Base-by-base conservation (phyloP, 2,888 invertebrate genomes). In the Frankliniella fusca region DNA sequence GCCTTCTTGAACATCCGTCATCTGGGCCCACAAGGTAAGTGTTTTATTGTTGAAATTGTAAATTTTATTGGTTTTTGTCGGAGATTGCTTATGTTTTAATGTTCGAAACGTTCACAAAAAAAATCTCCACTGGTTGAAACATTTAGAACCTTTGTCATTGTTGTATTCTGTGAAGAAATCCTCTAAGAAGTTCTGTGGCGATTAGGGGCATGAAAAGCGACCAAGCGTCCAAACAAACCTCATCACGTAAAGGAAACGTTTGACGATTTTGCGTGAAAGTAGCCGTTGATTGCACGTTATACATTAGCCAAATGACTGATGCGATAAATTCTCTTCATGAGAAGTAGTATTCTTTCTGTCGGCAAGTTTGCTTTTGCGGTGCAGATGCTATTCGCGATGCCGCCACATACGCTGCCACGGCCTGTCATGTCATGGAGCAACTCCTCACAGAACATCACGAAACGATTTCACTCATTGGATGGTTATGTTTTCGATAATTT, bases 211-310 rank as follows among this genome's bases (percentile, higher is more conserved):
- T 27, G 70, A 76, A 76, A n/a, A 27, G 27, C 70, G 10, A 23
- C 70, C 70, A 76, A 76, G 70, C 70, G 70, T 76, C 70, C 70
- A 76, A 76, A 76, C 70, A 76, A 76, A 76, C 70, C 70, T 76
- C 70, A 5, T 76, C 70, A n/a, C n/a, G 12, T 7, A 11, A 76
- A 76, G 70, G 27, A 23, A 76, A 23, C 70, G 23, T 76, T 76
- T 76, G 23, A 23, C 12, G 70, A 76, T 76, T 76, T 76, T 23
- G 23, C 70, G 11, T 76, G 70, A 76, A 76, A 76, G 70, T 76
- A 76, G 27, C 27, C 70, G 23, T 11, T 76, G 70, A 76, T 76
- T 76, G 70, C 27, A 9, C 12, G 70, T 76, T 76, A 27, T 76
- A 27, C 27, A 27, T 11, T 12, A 27, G 23, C 27, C 70, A 76